A percentile compares a stretch with the other conserved stretches of the same genome.
Conservation (phyloP, 2,113 vertebrate genomes). For the Scomber scombrus region DNA sequence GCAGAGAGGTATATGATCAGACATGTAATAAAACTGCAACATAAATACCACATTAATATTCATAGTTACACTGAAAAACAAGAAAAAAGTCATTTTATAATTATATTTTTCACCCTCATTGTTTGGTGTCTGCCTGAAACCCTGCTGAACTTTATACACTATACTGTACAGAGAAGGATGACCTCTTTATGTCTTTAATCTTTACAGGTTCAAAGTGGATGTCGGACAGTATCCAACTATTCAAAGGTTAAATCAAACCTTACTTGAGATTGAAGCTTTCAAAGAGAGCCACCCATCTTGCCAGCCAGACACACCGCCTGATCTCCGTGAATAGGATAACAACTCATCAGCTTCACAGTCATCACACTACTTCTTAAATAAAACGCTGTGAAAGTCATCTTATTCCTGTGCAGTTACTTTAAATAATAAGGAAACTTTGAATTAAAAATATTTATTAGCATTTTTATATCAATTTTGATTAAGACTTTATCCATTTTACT, state of each 20-base stretch:
- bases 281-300: slow-evolving; percentile 88
- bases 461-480: slow-evolving; percentile 37
- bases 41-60: neutral
- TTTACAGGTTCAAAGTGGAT: slow-evolving; percentile 92
- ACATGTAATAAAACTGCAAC: neutral
- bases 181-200: neutral
- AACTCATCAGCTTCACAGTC: neutral
- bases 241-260: slow-evolving; percentile 88
- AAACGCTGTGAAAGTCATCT: slow-evolving; percentile 44
- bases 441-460: slow-evolving; percentile 57
- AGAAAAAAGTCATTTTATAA: too few relatives aligned
- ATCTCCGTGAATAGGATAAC: slow-evolving; percentile 82
- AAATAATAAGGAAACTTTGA: slow-evolving; percentile 5
- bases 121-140: too few relatives aligned
- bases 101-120: too few relatives aligned
- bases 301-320: slow-evolving; percentile 93
- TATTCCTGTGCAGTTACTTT: slow-evolving; percentile 13
- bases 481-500: slow-evolving; percentile 10
- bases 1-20: slow-evolving; percentile 89
- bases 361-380: slow-evolving; percentile 49
- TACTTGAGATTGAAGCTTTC: slow-evolving; percentile 91
- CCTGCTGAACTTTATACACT: neutral
- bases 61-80: too few relatives aligned
- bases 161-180: neutral
- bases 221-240: slow-evolving; percentile 89